These are phyloP conservation scores for Hiodon alosoides DNA, from an alignment of 2,113 vertebrate species.

Conservation along the genomic window DNA sequence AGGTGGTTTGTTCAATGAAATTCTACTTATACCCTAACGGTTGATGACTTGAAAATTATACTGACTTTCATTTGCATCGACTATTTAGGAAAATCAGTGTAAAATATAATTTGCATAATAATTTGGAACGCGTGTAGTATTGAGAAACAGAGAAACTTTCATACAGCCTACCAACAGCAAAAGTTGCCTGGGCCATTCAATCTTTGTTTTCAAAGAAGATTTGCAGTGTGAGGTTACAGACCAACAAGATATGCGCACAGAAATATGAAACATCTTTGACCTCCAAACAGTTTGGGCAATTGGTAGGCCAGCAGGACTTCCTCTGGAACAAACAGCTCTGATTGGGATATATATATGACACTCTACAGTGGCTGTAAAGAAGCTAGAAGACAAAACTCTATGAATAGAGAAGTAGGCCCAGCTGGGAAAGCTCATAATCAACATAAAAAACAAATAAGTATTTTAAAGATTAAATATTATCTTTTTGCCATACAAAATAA, in stretches of 20 bases:
- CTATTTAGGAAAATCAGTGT: too few species aligned
- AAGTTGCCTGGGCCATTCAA: not conserved
- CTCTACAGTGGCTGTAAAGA: slow-evolving; percentile 49
- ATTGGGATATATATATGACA: slow-evolving; percentile 49
- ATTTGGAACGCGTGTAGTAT: too few species aligned
- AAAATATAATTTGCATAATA: too few species aligned
- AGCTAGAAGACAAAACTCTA: slow-evolving; percentile 50
- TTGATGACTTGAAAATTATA: too few species aligned
- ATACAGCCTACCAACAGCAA: not conserved
- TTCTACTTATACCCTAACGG: too few species aligned
- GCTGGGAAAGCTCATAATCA: slow-evolving; percentile 75
- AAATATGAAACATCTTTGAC: slow-evolving; percentile 15
- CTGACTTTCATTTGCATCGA: too few species aligned
- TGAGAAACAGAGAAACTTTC: not conserved
- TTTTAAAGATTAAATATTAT: slow-evolving; percentile 76
- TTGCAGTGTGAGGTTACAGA: not conserved
- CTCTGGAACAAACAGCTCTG: slow-evolving; percentile 29
- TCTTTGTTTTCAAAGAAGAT: slow-evolving; percentile 12
- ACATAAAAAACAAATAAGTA: slow-evolving; percentile 78
- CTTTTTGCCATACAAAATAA: slow-evolving; percentile 66
- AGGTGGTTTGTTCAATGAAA: too few species aligned
- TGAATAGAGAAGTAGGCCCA: slow-evolving; percentile 74
- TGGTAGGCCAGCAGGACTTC: slow-evolving; percentile 25
- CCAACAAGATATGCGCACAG: slow-evolving; percentile 15
- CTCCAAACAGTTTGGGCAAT: not conserved